Percentiles rank a stretch among this genome's conserved stretches.
phyloP scores from a whole-genome alignment of 2,797 vertebrate genomes.

The Lophotriccus pileatus region DNA sequence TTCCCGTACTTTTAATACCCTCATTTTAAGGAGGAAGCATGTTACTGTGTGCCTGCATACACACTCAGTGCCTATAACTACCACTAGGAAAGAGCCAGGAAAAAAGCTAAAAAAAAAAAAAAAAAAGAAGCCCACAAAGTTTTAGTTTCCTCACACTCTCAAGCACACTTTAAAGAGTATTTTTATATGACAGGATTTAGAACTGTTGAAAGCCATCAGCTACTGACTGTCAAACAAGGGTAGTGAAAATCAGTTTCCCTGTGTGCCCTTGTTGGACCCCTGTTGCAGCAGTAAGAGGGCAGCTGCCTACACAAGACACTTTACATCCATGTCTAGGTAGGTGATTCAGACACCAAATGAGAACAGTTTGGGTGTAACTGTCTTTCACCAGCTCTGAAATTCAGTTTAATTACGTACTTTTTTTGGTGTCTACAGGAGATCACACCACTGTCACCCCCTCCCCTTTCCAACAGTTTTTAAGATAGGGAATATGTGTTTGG shows the following conservation, averaged over 20 bases:
- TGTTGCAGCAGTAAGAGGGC: neutral
- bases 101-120: neutral
- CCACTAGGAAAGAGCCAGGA: neutral
- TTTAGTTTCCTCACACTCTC: neutral
- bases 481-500: neutral
- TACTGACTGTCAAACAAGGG: neutral
- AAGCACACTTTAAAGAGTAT: neutral
- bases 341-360: neutral
- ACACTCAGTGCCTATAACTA: neutral
- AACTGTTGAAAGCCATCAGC: conserved; percentile 11
- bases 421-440: neutral
- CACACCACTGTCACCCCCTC: neutral
- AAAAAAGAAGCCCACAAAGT: neutral
- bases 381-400: neutral
- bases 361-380: neutral
- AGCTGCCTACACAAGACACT: neutral
- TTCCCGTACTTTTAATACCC: neutral
- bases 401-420: neutral
- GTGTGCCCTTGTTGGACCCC: neutral
- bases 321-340: neutral
- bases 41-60: neutral
- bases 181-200: conserved; percentile 23
- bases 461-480: neutral
- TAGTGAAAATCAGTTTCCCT: neutral
- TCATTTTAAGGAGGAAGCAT: neutral